A percentile compares a stretch with the other conserved stretches of the same genome.
phyloP scores from a whole-genome alignment of 2,113 vertebrate genomes.

The Pomatorhinus ruficollis region DNA sequence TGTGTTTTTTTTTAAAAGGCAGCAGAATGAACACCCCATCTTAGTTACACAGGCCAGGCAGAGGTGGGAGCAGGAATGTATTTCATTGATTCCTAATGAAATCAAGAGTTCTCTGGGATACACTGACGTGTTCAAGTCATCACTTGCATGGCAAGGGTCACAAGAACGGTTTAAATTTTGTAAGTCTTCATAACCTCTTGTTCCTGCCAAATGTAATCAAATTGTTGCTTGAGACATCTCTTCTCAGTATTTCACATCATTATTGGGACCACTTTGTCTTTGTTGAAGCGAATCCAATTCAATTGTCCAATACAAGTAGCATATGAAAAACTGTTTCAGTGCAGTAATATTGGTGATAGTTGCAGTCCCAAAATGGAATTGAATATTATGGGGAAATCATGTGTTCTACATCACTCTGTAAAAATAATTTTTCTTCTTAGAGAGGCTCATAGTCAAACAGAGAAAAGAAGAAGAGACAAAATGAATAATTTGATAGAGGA shows the following conservation, averaged over 20 bases:
- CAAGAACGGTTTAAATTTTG: not conserved
- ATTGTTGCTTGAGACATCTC: not conserved
- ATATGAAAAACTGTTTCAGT: not conserved
- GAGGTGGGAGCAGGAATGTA: not conserved
- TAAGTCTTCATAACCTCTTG: not conserved
- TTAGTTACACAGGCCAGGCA: not conserved
- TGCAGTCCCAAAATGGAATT: not conserved
- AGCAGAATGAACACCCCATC: not conserved
- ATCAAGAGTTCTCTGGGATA: not conserved
- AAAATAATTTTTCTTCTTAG: conserved; percentile 63
- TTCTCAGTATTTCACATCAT: not conserved
- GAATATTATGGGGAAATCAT: not conserved
- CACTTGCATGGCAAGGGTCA: not conserved
- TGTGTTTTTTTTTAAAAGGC: not conserved
- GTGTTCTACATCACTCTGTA: not conserved
- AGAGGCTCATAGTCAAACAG: conserved; percentile 93
- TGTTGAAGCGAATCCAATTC: not conserved
- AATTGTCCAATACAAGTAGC: not conserved
- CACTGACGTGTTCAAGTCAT: not conserved
- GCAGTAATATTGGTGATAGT: not conserved
- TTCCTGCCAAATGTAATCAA: not conserved
- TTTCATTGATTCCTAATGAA: not conserved
- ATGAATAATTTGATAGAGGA: conserved; percentile 94
- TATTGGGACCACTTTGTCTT: not conserved
- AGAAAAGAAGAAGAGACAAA: conserved; percentile 91